Evolutionary conservation across 2,888 invertebrate genomes (phyloP), one percentile per base, ranked within the genome.

Genomic region (Ectemnius continuus): DNA sequence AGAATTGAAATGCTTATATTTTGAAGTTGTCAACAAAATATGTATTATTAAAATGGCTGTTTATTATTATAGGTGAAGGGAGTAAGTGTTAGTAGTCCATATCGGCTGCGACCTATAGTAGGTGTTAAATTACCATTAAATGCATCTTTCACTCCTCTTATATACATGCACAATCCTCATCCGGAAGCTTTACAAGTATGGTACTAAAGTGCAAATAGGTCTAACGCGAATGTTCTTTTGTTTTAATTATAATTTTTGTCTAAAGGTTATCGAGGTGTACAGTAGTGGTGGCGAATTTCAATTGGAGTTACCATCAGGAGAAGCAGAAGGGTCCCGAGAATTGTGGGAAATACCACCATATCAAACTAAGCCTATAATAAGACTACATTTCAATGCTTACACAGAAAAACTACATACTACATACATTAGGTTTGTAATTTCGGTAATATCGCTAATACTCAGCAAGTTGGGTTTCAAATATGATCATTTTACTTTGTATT

Each of bases 101-200:
- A 98, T 93, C 94, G 97, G 85, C 92, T 99, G 87, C 94, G 96
- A 91, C 98, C 99, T 68, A 94, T 98, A 89, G 94, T 98, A 76
- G 97, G 97, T 76, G 95, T 98, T 80, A 95, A 96, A 89, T 94
- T 98, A 89, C 99, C 99, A 76, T 92, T 96, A 87, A 98, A 99
- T 93, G 96, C 97, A 83, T 96, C 96, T 79, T 95, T 97, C 88
- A 94, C 96, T 87, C 97, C 98, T 74, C 93, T 96, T 89, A 96
- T 99, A 89, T 94, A 95, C 86, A 94, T 99, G 93, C 96, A 98
- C 92, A 99, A 99, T 94, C 99, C 99, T 81, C 96, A 97, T 90
- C 93, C 94, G 85, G 94, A 94, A 86, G 94, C 96, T 72, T 93
- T 98, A 91, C 97, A 98, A 94, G 96, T 97, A 91, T n/a, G 66